Evolutionary conservation across 2,888 invertebrate genomes (phyloP), one percentile per base, ranked within the genome.

Genomic region (Dicyrtoma fusca): DNA sequence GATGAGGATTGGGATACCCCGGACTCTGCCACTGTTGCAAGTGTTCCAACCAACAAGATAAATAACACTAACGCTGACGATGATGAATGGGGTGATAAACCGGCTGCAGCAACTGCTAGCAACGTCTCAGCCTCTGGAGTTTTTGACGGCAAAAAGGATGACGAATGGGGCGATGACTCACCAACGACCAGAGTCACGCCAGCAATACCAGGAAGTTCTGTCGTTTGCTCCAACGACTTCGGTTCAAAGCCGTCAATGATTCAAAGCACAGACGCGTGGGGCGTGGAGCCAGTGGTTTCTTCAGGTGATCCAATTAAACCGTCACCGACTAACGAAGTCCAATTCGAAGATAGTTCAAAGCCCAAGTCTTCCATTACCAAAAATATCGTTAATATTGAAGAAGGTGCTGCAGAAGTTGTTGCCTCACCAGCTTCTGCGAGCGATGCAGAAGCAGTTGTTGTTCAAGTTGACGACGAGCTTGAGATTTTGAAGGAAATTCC

Each of bases 1-100:
- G 62, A 62, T 44, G 62, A 62, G 6, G 62, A 62, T 44, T 62
- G 62, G 62, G 62, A 45, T 44, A 19, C 17, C n/a, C 62, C 62
- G 3, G 61, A n/a, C 34, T 10, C 19, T 2, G 42, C 6, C 25
- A 42, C 44, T 5, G 19, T 26, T 6, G 11, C 26, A 21, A 8
- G 21, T 21, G 59, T 26, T 25, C 25, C 59, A 1, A 23, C 5
- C 13, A 49, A 49, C 5, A 49, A 49, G 17, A 3, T 4, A 49
- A 49, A 49, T 49, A 17, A 44, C 45, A 44, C 8, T 13, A n/a
- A 51, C n/a, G 17, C 5, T n/a, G 5, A 51, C 1, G n/a, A 1
- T 51, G 55, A 55, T 21, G 14, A 23, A 19, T 53, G 53, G 53
- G 53, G 53, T 10, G 53, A 17, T 17, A n/a, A n/a, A 19, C 21